Evolutionary conservation across 2,888 invertebrate species (phyloP).

Genomic region (Melieria picta): DNA sequence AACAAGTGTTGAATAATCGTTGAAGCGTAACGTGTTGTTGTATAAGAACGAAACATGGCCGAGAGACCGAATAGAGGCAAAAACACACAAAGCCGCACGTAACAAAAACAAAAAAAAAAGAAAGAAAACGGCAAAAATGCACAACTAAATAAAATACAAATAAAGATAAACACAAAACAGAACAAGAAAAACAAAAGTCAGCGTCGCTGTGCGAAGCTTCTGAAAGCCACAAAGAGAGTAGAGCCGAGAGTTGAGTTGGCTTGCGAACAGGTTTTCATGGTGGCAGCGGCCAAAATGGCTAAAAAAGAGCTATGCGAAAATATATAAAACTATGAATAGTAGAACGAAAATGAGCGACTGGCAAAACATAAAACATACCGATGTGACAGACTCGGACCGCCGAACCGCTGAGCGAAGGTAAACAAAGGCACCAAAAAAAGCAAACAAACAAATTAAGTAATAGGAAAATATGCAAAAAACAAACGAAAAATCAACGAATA

Average conservation of each 20-base stretch:
- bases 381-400: not conserved
- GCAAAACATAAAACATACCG: not conserved
- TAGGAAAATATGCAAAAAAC: not conserved
- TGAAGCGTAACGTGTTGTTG: slow-evolving; percentile 24
- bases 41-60: slow-evolving; percentile 1
- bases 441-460: not conserved
- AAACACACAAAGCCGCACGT: not conserved
- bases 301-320: not conserved
- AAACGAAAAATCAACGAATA: not conserved
- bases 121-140: not conserved
- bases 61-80: slow-evolving; percentile 2
- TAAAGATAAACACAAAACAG: slow-evolving; percentile 20
- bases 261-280: too few species aligned
- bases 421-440: not conserved
- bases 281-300: too few species aligned
- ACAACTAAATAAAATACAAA: slow-evolving; percentile 3
- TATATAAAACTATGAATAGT: slow-evolving; percentile 1
- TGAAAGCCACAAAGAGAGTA: not conserved
- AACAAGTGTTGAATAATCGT: slow-evolving; percentile 35
- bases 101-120: slow-evolving; percentile 2
- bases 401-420: not conserved
- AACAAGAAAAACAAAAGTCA: slow-evolving; percentile 1
- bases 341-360: not conserved
- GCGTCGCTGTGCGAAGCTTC: not conserved
- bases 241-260: not conserved